Evolutionary conservation across 2,113 vertebrate species (phyloP), one percentile per base, ranked within the genome.

Genomic region (Suricata suricatta): DNA sequence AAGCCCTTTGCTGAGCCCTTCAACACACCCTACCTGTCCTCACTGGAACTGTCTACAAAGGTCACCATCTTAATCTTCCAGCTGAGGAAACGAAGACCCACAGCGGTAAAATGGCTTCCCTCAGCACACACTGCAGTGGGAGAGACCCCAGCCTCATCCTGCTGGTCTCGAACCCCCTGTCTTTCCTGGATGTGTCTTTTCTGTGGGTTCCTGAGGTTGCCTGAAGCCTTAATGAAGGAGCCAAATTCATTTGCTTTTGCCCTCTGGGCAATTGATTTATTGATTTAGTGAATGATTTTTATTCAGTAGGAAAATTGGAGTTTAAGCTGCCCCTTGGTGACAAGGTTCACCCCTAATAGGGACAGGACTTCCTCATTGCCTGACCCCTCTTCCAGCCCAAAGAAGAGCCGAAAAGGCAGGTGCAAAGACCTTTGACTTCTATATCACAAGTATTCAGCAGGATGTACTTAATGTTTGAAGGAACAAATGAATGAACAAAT

Each of bases 191-290:
- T 52, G 17, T 4, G 44, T 31, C 68, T 93, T 87, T 31, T 31
- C 85, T 81, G 90, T 80, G 84, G 68, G 25, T 64, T 82, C 69
- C 85, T 93, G 52, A 90, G 71, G 9, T 94, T 95, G 50, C 60
- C 84, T 66, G 38, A 93, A 66, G 50, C 29, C 25, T 87, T 38
- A 66, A 17, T 66, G 79, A 88, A 86, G 60, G 71, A 96, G 47
- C 27, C 3, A 44, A 87, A 85, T 72, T 50, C 25, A 52, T 74
- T 89, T 54, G 47, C 16, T 76, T 82, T 69, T 63, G 77, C 71
- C n/a, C 23, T 87, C 25, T 44, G 33, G 88, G 83, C 68, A 33
- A 60, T 23, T 60, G 29, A 66, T 69, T 87, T 17, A 9, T 84
- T 92, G 57, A 60, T 3, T 60, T 60, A 60, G 17, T 9, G 57